Conservation (phyloP, 2,888 invertebrate species). For the Nomada goodeniana region DNA sequence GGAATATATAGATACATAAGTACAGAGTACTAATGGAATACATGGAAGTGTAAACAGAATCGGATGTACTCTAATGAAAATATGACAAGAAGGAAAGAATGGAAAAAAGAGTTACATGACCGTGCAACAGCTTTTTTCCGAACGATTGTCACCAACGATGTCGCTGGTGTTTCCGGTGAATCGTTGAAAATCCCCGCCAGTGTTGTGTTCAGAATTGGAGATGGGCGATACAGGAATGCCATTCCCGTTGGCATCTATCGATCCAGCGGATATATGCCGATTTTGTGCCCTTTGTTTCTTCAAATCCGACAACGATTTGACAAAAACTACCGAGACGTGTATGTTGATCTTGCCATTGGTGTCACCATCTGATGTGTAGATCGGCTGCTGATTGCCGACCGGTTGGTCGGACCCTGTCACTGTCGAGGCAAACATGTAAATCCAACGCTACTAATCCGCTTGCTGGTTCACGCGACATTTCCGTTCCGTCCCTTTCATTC, state of each 20-base stretch:
- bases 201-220: slow-evolving; percentile 80
- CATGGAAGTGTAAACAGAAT: background rate
- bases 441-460: slow-evolving; percentile 75
- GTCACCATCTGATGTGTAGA: slow-evolving; percentile 88
- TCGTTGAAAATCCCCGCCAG: slow-evolving; percentile 85
- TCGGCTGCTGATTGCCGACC: slow-evolving; percentile 81
- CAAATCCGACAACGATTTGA: slow-evolving; percentile 95
- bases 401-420: slow-evolving; percentile 81
- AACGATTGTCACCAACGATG: slow-evolving; percentile 90
- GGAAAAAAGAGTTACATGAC: slow-evolving; percentile 86
- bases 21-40: slow-evolving; percentile 15
- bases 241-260: slow-evolving; percentile 81
- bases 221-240: slow-evolving; percentile 83
- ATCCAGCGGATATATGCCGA: slow-evolving; percentile 87
- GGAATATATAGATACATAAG: slow-evolving; percentile 7
- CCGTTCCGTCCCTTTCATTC: slow-evolving; percentile 34
- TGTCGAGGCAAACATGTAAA: slow-evolving; percentile 82
- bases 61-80: slow-evolving; percentile 4
- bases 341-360: slow-evolving; percentile 95
- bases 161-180: slow-evolving; percentile 91
- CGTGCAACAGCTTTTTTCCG: slow-evolving; percentile 90
- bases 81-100: background rate
- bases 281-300: slow-evolving; percentile 96
- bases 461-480: slow-evolving; percentile 28
- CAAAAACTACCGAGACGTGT: slow-evolving; percentile 92